A percentile compares a stretch with the other conserved stretches of the same genome.
phyloP scores from a whole-genome alignment of 2,888 invertebrate genomes.

The Drosophila robusta region DNA sequence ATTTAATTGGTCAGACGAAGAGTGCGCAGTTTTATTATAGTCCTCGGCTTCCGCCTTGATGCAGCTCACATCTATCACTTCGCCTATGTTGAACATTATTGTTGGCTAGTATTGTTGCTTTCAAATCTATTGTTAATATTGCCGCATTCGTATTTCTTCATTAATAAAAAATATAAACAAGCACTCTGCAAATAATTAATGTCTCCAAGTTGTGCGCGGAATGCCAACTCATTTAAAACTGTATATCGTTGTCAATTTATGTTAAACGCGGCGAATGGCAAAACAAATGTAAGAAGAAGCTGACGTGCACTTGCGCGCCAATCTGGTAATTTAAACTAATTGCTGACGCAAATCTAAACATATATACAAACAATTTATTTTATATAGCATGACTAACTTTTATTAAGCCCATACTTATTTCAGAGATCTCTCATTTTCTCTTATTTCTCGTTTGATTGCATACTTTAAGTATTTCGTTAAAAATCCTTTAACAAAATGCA shows the following conservation, averaged over 20 bases:
- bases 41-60: slow-evolving; percentile 30
- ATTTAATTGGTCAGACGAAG: slow-evolving; percentile 23
- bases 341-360: neutral
- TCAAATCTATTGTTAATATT: neutral
- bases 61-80: neutral
- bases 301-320: neutral
- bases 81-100: slow-evolving; percentile 5
- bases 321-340: neutral
- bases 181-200: slow-evolving; percentile 7
- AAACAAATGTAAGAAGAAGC: neutral
- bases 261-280: neutral
- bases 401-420: too few relatives aligned
- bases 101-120: neutral
- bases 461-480: too few relatives aligned
- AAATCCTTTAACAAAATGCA: too few relatives aligned
- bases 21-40: neutral
- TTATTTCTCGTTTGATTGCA: too few relatives aligned
- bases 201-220: neutral
- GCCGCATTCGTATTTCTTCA: neutral
- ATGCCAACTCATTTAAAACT: slow-evolving; percentile 11
- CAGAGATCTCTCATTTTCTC: too few relatives aligned
- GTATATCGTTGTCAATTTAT: neutral
- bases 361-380: too few relatives aligned
- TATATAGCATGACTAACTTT: too few relatives aligned
- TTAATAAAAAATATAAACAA: slow-evolving; percentile 25